Percentiles rank a stretch among this genome's conserved stretches.
Evolutionary conservation across 1,140 invertebrate genomes (phyloP).

Genomic region (Scaptomyza hsui): DNA sequence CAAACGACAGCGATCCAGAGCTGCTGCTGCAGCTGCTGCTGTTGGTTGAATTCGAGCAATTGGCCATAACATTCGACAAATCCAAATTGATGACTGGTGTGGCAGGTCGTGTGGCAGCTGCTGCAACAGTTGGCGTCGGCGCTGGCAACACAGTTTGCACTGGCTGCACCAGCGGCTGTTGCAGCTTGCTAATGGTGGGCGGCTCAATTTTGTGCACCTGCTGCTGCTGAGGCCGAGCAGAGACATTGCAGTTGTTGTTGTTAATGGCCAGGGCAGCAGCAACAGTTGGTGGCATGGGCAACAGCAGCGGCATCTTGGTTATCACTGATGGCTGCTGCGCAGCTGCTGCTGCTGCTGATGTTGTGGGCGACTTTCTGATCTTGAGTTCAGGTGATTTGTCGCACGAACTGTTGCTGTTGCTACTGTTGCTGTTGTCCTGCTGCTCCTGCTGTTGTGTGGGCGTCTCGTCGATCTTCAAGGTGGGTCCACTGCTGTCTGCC

Average conservation of each 20-base stretch:
- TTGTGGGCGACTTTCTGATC: neutral
- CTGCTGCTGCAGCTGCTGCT: constrained; percentile 51
- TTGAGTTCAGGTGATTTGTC: constrained; percentile 6
- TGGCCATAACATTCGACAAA: constrained; percentile 72
- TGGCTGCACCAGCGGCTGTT: constrained; percentile 74
- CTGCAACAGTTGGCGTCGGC: constrained; percentile 10
- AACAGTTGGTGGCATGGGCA: constrained; percentile 14
- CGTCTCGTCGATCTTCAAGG: constrained; percentile 77
- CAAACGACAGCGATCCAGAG: constrained; percentile 55
- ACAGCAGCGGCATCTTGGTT: constrained; percentile 58
- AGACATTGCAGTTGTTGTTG: constrained; percentile 49
- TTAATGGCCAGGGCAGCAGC: neutral
- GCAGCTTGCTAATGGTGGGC: constrained; percentile 72
- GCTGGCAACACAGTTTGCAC: constrained; percentile 70
- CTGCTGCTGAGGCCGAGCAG: constrained; percentile 24
- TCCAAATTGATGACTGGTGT: constrained; percentile 70
- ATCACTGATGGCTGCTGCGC: constrained; percentile 68
- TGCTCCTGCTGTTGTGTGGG: constrained; percentile 24
- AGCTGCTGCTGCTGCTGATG: no score
- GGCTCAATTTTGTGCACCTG: constrained; percentile 67
- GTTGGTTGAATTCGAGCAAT: constrained; percentile 55
- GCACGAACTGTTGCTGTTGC: constrained; percentile 31
- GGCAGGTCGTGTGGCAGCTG: constrained; percentile 6
- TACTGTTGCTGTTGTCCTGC: constrained; percentile 4
- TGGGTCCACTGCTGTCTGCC: constrained; percentile 78